Evolutionary conservation across 2,113 vertebrate species (phyloP).

Genomic region (Lonchura striata): DNA sequence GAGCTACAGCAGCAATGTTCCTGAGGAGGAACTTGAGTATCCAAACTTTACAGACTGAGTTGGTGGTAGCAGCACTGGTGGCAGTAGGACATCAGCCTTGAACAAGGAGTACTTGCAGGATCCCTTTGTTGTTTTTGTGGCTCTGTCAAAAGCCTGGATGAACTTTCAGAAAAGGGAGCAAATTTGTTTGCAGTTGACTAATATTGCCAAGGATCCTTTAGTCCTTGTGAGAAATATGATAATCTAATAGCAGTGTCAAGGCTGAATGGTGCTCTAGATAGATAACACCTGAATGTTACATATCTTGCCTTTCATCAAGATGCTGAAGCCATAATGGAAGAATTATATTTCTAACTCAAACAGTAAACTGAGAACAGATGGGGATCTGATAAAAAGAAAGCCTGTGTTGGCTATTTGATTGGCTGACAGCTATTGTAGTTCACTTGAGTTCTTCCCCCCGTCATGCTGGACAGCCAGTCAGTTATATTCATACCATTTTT

Average conservation of each 20-base stretch:
- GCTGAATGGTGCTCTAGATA: neutral
- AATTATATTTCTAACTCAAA: constrained; percentile 1
- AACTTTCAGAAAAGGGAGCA: neutral
- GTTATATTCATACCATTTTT: neutral
- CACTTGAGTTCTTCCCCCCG: neutral
- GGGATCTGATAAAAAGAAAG: neutral
- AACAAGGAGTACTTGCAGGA: neutral
- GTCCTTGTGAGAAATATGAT: neutral
- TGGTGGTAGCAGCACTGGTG: neutral
- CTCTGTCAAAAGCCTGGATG: neutral
- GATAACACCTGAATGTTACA: neutral
- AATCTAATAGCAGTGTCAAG: neutral
- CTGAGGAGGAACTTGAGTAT: neutral
- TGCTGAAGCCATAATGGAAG: neutral
- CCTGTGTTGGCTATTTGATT: neutral
- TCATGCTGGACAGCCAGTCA: neutral
- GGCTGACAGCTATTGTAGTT: neutral
- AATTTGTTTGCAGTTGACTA: neutral
- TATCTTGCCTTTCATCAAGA: constrained; percentile 11
- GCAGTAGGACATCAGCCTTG: neutral
- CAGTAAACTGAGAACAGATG: constrained; percentile 21
- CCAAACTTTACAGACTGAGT: neutral
- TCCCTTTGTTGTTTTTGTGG: neutral
- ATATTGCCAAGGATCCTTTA: neutral
- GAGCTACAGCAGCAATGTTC: neutral